Evolutionary conservation across 2,797 vertebrate species (phyloP).

Genomic region (Hafferia zeledoni): DNA sequence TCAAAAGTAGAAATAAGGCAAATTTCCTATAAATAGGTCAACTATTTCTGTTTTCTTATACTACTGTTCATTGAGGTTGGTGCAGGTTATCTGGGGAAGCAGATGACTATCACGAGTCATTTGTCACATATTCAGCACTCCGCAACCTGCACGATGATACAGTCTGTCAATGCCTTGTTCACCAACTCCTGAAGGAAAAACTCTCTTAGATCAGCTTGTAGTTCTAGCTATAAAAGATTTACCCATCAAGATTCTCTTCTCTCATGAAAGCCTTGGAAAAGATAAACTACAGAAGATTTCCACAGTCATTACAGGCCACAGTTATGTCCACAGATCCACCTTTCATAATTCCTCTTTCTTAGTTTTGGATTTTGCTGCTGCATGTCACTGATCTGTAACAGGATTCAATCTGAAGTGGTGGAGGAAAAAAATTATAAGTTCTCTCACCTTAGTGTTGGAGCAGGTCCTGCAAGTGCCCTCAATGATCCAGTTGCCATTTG

Average conservation of each 20-base stretch:
- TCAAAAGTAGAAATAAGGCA: background rate
- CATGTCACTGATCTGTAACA: background rate
- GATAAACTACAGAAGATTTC: background rate
- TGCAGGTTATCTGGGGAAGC: background rate
- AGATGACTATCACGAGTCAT: background rate
- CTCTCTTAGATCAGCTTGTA: background rate
- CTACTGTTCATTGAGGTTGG: background rate
- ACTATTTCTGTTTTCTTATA: background rate
- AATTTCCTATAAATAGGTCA: background rate
- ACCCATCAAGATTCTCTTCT: background rate
- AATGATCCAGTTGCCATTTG: background rate
- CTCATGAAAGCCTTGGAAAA: background rate
- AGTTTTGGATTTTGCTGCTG: background rate
- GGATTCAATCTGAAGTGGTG: background rate
- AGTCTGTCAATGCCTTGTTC: background rate
- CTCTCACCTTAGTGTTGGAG: background rate
- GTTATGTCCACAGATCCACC: background rate
- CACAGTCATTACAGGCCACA: background rate
- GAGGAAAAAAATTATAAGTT: background rate
- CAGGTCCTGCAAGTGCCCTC: background rate
- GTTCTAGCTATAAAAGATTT: background rate
- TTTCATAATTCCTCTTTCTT: background rate
- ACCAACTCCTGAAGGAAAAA: background rate
- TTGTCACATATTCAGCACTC: background rate
- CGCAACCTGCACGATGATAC: background rate